phyloP scores from a whole-genome alignment of 1,140 invertebrate genomes.

The Babylonia areolata region DNA sequence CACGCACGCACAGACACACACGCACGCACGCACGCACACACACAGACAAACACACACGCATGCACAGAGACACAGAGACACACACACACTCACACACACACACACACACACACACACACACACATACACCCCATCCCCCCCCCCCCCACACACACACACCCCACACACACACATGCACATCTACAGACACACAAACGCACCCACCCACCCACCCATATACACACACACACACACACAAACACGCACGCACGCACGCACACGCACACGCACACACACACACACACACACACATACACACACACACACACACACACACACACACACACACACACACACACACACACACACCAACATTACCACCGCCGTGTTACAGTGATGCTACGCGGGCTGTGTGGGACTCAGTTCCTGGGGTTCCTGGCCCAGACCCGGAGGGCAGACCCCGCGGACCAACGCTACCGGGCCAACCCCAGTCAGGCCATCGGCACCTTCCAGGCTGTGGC shows the following conservation, averaged over 20 bases:
- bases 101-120: not conserved
- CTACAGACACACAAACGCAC: no score
- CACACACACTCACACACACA: constrained; percentile 16
- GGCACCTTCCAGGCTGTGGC: constrained; percentile 39
- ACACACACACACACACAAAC: not conserved
- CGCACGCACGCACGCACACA: not conserved
- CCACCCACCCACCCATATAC: no score
- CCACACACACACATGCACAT: not conserved
- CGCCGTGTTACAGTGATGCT: constrained; percentile 42
- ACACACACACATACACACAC: not conserved
- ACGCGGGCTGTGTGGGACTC: constrained; percentile 38
- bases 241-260: not conserved
- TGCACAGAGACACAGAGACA: constrained; percentile 3
- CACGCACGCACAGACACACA: not conserved
- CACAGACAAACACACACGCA: not conserved
- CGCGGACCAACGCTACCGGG: constrained; percentile 12
- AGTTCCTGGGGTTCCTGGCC: constrained; percentile 43
- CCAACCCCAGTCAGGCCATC: constrained; percentile 39
- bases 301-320: constrained; percentile 9
- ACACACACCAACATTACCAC: not conserved
- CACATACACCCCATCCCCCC: not conserved
- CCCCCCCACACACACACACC: no score
- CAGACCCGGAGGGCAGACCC: constrained; percentile 45
- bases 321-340: constrained; percentile 10
- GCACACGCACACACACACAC: not conserved